Base-by-base conservation (phyloP, 2,113 vertebrate species). In the Scomber japonicus region DNA sequence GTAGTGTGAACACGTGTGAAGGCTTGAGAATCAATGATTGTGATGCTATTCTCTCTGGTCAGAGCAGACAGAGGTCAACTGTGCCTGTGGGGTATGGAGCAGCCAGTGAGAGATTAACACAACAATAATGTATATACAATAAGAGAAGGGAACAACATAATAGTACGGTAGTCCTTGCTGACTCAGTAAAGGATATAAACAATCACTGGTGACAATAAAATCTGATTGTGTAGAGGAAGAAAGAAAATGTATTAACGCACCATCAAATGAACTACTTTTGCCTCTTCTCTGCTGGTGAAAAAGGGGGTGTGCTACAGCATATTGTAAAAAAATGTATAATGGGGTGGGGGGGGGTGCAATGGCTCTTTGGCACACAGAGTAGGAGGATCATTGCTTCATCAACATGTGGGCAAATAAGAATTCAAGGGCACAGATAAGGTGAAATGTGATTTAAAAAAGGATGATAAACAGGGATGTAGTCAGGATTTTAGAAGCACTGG, bases 71-170 rank as follows among this genome's bases (percentile, higher is more conserved):
- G 55, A 59, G 78, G 83, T 83, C 73, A 65, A 49, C 69, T 4
- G 56, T n/a, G 82, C 55, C 63, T 35, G 11, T 10, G 65, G 75
- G 55, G 55, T 59, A 35, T n/a, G 5, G 27, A 78, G 53, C 60
- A 68, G 63, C 31, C 63, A 66, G 44, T 0, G 14, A 21, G 57
- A 48, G 65, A 88, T 83, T 81, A 83, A 65, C 70, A 48, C 69
- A 65, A 71, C 78, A 81, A 68, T 50, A 71, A 75, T 48, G 64
- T 62, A 77, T 8, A 54, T 45, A 75, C 56, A 71, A 78, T 30
- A 71, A 56, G 21, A 78, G 72, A 24, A 59, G 61, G 51, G 67
- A 19, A 40, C 60, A 48, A 30, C 14, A 66, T 17, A 71, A 77
- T 31, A 30, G 57, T 11, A 53, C 30, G 24, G 24, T 11, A 0